Conservation (phyloP, 2,113 vertebrate species). For the Poeciliopsis occidentalis region DNA sequence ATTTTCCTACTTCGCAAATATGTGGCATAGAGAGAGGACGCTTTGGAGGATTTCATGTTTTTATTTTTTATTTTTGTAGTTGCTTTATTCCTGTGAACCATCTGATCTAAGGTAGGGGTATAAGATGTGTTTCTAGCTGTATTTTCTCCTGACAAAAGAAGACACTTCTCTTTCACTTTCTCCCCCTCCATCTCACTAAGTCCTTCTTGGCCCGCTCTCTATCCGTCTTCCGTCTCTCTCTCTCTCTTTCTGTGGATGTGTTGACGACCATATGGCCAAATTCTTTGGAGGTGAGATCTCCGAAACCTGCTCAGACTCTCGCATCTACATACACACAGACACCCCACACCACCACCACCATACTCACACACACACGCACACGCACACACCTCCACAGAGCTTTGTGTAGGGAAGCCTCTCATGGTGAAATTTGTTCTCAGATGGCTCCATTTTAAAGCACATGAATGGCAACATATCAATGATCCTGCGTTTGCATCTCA, state of each 20-base stretch:
- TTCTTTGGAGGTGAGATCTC: constrained; percentile 77
- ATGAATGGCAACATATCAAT: constrained; percentile 72
- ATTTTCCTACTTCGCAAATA: constrained; percentile 77
- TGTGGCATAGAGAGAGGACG: constrained; percentile 48
- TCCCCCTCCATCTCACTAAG: constrained; percentile 31
- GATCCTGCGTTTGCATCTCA: constrained; percentile 48
- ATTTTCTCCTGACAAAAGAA: constrained; percentile 59
- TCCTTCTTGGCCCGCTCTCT: constrained; percentile 50
- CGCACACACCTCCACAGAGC: constrained; percentile 54
- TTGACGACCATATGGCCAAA: constrained; percentile 80
- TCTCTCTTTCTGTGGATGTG: constrained; percentile 64
- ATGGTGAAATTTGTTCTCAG: constrained; percentile 73
- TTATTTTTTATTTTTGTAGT: background rate
- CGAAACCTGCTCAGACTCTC: constrained; percentile 62
- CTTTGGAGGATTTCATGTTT: constrained; percentile 46
- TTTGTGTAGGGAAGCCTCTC: constrained; percentile 64
- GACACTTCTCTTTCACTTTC: constrained; percentile 54
- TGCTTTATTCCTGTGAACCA: constrained; percentile 49
- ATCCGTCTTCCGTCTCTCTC: constrained; percentile 20
- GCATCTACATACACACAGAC: constrained; percentile 6
- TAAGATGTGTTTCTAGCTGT: constrained; percentile 44
- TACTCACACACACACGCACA: background rate
- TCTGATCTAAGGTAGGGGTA: constrained; percentile 65
- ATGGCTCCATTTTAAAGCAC: constrained; percentile 75
- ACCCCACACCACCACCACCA: constrained; percentile 39